Evolutionary conservation across 2,797 vertebrate genomes (phyloP).

Genomic region (Argya squamiceps): DNA sequence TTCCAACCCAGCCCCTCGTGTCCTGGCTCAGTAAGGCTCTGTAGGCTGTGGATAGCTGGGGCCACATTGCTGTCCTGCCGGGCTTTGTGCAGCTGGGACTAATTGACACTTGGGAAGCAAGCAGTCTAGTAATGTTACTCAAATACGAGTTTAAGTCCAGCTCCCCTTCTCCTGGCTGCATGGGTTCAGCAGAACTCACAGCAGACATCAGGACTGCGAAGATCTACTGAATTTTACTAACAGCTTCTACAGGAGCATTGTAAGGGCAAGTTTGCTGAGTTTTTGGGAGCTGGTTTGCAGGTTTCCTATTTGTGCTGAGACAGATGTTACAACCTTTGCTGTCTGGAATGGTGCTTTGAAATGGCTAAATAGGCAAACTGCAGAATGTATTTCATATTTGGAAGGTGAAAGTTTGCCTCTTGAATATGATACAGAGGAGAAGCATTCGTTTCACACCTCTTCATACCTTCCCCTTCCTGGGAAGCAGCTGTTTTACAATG

Average conservation of each 20-base stretch:
- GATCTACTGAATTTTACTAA: not conserved
- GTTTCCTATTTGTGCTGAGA: not conserved
- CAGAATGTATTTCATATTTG: not conserved
- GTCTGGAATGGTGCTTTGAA: not conserved
- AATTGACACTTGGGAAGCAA: not conserved
- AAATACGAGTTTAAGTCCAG: not conserved
- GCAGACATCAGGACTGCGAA: not conserved
- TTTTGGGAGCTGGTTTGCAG: not conserved
- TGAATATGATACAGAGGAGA: not conserved
- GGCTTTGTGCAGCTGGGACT: not conserved
- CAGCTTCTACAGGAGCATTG: rapidly evolving
- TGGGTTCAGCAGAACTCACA: not conserved
- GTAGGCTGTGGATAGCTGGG: not conserved
- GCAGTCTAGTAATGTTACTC: not conserved
- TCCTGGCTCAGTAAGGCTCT: not conserved
- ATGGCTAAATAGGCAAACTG: not conserved
- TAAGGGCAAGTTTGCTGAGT: not conserved
- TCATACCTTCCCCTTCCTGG: not conserved
- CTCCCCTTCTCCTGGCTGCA: not conserved
- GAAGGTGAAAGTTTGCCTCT: not conserved
- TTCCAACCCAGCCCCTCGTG: rapidly evolving
- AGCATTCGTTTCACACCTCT: not conserved
- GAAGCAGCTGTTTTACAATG: not conserved
- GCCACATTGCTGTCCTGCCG: not conserved
- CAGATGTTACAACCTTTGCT: not conserved